Evolutionary conservation across 1,140 invertebrate genomes (phyloP).

Genomic region (Eubasilissa regina): DNA sequence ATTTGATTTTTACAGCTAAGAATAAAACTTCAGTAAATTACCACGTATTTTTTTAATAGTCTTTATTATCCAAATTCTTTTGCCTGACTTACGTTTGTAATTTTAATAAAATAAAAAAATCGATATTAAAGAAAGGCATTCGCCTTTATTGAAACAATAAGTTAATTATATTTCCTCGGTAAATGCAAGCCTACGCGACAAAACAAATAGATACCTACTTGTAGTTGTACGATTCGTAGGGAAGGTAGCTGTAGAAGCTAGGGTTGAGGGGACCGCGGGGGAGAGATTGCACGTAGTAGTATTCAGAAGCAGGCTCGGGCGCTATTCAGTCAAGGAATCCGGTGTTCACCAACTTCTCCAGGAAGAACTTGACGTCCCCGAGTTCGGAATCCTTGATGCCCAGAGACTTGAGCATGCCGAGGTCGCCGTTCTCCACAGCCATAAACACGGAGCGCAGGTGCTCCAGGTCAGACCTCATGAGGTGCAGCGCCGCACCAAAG

Average conservation of each 20-base stretch:
- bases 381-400: conserved; percentile 96
- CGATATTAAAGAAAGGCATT: too few relatives aligned
- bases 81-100: too few relatives aligned
- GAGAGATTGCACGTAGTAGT: conserved; percentile 75
- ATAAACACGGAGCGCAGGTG: conserved; percentile 95
- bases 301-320: conserved; percentile 78
- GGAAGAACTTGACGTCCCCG: conserved; percentile 97
- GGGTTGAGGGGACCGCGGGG: conserved; percentile 71
- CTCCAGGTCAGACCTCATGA: conserved; percentile 91
- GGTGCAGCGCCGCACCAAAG: conserved; percentile 88
- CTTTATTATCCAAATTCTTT: too few relatives aligned
- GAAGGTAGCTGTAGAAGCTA: conserved; percentile 76
- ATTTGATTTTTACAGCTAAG: too few relatives aligned
- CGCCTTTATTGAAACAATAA: too few relatives aligned
- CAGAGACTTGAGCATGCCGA: conserved; percentile 93
- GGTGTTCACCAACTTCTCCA: conserved; percentile 96
- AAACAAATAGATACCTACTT: conserved; percentile 11
- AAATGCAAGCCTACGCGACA: neutral
- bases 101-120: too few relatives aligned
- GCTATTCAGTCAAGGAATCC: conserved; percentile 94
- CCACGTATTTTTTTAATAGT: too few relatives aligned
- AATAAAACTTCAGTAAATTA: too few relatives aligned
- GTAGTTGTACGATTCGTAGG: conserved; percentile 66
- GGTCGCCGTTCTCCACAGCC: conserved; percentile 96
- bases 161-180: neutral